A percentile compares a stretch with the other conserved stretches of the same genome.
phyloP scores from a whole-genome alignment of 2,888 invertebrate species.

The Euproctis similis region DNA sequence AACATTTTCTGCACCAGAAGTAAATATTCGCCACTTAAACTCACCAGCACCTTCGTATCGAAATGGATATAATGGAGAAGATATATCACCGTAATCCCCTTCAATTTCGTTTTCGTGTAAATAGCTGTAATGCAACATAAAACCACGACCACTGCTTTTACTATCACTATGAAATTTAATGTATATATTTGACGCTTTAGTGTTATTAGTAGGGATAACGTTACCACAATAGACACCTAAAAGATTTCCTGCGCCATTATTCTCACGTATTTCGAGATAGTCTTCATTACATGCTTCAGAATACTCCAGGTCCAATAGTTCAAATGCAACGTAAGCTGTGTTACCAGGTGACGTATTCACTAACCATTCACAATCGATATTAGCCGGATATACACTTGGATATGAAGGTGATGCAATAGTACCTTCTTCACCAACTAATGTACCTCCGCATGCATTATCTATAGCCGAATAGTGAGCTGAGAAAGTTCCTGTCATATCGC shows the following conservation, averaged over 20 bases:
- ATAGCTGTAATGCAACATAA: constrained; percentile 82
- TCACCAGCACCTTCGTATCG: constrained; percentile 52
- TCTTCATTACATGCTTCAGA: constrained; percentile 88
- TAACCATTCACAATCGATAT: constrained; percentile 85
- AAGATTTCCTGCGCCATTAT: constrained; percentile 77
- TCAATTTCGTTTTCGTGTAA: constrained; percentile 81
- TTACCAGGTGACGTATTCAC: constrained; percentile 78
- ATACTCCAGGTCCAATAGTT: constrained; percentile 80
- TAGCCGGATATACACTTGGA: constrained; percentile 82
- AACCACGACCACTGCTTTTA: constrained; percentile 79
- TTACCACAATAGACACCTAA: constrained; percentile 83
- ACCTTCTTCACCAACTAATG: constrained; percentile 80
- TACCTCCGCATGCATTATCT: constrained; percentile 87
- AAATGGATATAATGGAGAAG: constrained; percentile 86
- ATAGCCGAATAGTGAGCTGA: constrained; percentile 60
- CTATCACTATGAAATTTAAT: constrained; percentile 84
- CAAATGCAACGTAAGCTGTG: constrained; percentile 78
- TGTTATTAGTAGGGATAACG: constrained; percentile 76
- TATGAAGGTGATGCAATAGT: constrained; percentile 90
- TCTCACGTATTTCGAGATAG: constrained; percentile 88
- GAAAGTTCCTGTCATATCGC: constrained; percentile 42
- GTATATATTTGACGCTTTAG: constrained; percentile 78
- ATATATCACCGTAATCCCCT: constrained; percentile 80
- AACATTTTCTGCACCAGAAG: constrained; percentile 30
- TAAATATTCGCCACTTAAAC: constrained; percentile 84